Base-by-base conservation (phyloP, 1,140 invertebrate genomes). In the Mylabris phalerata region DNA sequence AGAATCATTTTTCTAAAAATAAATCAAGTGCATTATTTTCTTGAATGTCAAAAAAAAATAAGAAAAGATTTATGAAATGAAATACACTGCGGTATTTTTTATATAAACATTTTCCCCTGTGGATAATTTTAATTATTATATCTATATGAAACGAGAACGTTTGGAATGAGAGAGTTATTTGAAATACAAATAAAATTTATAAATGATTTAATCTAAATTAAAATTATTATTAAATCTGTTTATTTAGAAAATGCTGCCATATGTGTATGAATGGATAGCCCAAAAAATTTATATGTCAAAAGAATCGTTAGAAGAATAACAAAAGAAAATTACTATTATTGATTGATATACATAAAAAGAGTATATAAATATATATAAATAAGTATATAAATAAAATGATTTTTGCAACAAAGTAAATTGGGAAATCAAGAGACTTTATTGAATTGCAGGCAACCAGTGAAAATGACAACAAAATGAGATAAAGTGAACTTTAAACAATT, bases 11-110 rank as follows among this genome's bases (percentile, higher is more conserved):
- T 57, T 62, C 57, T 59, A 54, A 64, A 64, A 62, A 32, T 32
- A 32, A 60, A 67, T 66, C 64, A 70, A 70, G 67, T 70, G 65
- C 67, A 69, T 70, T 70, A 70, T 68, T 66, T 64, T 45, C n/a
- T 66, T 59, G 59, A 60, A 55, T 41, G 61, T 62, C 25, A 59
- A 4, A 32, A 32, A n/a, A 32, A 5, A 7, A 32, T 19, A 19
- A 19, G 19, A 32, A 4, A 32, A 32, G 7, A 5, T 32, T 32
- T 32, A 32, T 32, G 19, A 19, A 19, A 19, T 32, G 50, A 62
- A 48, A 50, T 27, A 50, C 57, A 59, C 45, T 64, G 63, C 60
- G 63, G 63, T 64, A 67, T 63, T 65, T 67, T 67, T 67, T 64
- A 63, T 58, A 63, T 61, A 62, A 65, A 65, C 55, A 57, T 60